Conservation (phyloP, 1,140 invertebrate species). For the Trachymyrmex septentrionalis region DNA sequence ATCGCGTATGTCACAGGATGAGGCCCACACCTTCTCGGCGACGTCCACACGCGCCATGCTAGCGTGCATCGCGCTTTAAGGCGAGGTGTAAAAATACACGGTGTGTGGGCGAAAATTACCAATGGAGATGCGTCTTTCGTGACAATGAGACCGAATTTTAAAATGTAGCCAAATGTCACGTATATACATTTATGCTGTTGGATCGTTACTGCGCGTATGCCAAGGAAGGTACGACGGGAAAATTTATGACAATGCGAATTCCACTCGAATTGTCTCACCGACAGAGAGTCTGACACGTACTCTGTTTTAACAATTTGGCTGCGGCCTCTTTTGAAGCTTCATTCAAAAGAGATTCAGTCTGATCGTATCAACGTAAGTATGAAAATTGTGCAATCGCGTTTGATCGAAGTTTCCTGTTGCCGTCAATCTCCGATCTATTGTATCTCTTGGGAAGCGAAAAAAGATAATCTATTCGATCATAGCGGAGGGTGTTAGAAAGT, state of each 20-base stretch:
- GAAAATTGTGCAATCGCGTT: constrained; percentile 12
- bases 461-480: constrained; percentile 46
- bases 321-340: not conserved
- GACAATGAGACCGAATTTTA: constrained; percentile 49
- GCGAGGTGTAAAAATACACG: constrained; percentile 78
- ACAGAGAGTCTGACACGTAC: not conserved
- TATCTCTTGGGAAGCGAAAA: not conserved
- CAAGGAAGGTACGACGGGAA: not conserved
- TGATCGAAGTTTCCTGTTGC: not conserved
- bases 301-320: constrained; percentile 8
- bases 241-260: constrained; percentile 31
- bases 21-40: constrained; percentile 71
- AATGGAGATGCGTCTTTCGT: constrained; percentile 79
- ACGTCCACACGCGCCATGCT: constrained; percentile 25
- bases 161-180: constrained; percentile 39
- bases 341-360: not conserved
- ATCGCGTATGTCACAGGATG: constrained; percentile 72
- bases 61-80: constrained; percentile 62
- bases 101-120: constrained; percentile 83
- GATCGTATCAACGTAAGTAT: not conserved
- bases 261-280: not conserved
- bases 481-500: constrained; percentile 19
- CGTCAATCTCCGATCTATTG: constrained; percentile 30
- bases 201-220: not conserved
- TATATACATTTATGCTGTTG: constrained; percentile 16